Conservation (phyloP, 2,797 vertebrate genomes). For the Leuciscus waleckii region DNA sequence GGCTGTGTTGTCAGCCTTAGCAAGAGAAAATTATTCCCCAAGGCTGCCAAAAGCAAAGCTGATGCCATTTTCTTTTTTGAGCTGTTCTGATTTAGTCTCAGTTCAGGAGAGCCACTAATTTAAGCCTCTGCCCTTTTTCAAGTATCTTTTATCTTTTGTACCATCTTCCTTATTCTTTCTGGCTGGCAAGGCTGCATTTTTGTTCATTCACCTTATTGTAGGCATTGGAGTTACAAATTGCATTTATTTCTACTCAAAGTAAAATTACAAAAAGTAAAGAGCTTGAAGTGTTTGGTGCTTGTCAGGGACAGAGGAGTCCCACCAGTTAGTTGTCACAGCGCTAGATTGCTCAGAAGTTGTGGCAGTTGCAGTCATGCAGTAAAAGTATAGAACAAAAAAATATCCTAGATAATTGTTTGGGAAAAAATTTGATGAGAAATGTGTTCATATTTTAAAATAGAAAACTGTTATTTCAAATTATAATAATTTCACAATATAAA, state of each 20-base stretch:
- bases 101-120: neutral
- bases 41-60: neutral
- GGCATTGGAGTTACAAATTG: neutral
- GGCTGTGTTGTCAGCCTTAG: neutral
- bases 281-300: neutral
- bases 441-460: neutral
- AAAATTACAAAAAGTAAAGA: neutral
- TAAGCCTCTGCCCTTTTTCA: neutral
- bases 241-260: neutral
- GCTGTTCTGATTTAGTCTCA: neutral
- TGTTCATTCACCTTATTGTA: neutral
- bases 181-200: neutral
- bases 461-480: neutral
- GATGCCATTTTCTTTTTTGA: neutral
- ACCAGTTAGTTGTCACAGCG: neutral
- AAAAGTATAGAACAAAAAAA: neutral
- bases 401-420: too few species aligned
- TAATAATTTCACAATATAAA: neutral
- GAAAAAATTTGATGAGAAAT: neutral
- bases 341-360: neutral
- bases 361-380: slow-evolving; percentile 4
- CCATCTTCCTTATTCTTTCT: slow-evolving; percentile 8
- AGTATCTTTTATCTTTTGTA: neutral
- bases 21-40: neutral
- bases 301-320: neutral